phyloP scores from a whole-genome alignment of 2,888 invertebrate species.

The Resseliella maxima region DNA sequence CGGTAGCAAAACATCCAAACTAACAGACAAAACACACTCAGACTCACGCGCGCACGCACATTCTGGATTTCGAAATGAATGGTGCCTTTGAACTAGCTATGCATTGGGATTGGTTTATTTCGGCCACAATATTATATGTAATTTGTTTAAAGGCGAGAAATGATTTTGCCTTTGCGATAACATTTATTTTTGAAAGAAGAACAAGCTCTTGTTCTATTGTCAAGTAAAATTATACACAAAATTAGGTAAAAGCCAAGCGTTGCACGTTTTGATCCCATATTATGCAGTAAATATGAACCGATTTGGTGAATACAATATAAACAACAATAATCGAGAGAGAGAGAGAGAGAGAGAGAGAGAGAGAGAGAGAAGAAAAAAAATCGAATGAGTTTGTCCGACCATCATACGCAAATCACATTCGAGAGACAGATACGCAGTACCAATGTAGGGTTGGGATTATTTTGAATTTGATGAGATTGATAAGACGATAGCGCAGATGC shows the following conservation, averaged over 20 bases:
- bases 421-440: not conserved
- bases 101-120: constrained; percentile 32
- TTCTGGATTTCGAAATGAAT: not conserved
- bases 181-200: not conserved
- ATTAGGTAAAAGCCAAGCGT: constrained; percentile 53
- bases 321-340: not conserved
- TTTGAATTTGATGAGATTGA: constrained; percentile 53
- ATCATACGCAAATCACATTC: not conserved
- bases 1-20: not conserved
- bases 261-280: constrained; percentile 6
- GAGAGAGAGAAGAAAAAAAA: not conserved
- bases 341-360: no score
- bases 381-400: not conserved
- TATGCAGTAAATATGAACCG: constrained; percentile 33
- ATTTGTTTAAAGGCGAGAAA: constrained; percentile 55
- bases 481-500: not conserved
- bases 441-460: constrained; percentile 53
- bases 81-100: constrained; percentile 12
- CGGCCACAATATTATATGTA: constrained; percentile 27
- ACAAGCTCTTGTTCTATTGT: constrained; percentile 28
- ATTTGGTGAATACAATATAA: constrained; percentile 18
- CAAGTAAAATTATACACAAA: constrained; percentile 40
- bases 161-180: constrained; percentile 53
- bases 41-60: not conserved
- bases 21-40: not conserved